Conservation (phyloP, 1,140 invertebrate genomes). For the Nasonia vitripennis region DNA sequence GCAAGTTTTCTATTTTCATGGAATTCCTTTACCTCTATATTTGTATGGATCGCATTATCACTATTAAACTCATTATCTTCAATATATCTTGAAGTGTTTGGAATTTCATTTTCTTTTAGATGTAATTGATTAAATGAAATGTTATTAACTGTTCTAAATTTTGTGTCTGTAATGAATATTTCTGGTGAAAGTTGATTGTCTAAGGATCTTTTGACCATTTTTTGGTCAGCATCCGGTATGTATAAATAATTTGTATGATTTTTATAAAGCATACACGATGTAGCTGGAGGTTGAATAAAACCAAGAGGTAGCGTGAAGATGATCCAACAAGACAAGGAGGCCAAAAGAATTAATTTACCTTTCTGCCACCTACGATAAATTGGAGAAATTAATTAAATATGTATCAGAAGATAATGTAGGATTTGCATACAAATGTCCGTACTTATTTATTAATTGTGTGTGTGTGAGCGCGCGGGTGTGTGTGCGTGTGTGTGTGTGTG, state of each 20-base stretch:
- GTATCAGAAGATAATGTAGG: too few species aligned
- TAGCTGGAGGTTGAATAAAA: conserved; percentile 94
- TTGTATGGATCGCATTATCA: not conserved
- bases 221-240: conserved; percentile 61
- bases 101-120: not conserved
- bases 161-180: not conserved
- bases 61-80: not conserved
- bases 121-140: not conserved
- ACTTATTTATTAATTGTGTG: not conserved
- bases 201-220: conserved; percentile 67
- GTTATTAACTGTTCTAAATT: not conserved
- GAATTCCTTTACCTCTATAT: too few species aligned
- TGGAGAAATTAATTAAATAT: not conserved
- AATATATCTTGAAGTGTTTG: not conserved
- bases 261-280: conserved; percentile 86
- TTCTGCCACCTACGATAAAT: conserved; percentile 82
- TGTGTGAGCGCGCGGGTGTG: not conserved
- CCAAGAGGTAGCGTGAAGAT: conserved; percentile 96
- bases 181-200: not conserved
- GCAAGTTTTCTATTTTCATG: too few species aligned
- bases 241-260: conserved; percentile 80
- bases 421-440: too few species aligned
- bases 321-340: conserved; percentile 95
- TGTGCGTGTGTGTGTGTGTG: too few species aligned
- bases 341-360: conserved; percentile 90